phyloP scores from a whole-genome alignment of 1,140 invertebrate genomes.

The Mya arenaria region DNA sequence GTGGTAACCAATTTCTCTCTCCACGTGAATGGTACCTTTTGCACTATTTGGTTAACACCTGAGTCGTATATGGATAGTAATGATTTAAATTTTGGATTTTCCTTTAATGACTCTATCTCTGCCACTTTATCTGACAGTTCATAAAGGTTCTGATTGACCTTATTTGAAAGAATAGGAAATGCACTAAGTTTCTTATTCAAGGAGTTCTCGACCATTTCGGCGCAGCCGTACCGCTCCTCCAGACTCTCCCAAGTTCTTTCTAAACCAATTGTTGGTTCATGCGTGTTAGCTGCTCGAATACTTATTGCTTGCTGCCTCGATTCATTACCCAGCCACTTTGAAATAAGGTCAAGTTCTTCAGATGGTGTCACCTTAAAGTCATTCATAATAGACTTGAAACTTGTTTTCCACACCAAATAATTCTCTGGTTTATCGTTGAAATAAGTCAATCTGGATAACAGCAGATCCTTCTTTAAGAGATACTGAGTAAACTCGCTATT shows the following conservation, averaged over 20 bases:
- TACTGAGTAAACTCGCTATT: not conserved
- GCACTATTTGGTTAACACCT: not conserved
- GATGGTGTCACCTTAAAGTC: constrained; percentile 23
- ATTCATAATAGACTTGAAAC: constrained; percentile 32
- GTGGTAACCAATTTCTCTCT: constrained; percentile 12
- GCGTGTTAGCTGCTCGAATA: not conserved
- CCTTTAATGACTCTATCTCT: not conserved
- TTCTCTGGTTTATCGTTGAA: constrained; percentile 51
- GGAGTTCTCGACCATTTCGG: constrained; percentile 30
- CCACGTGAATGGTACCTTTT: not conserved
- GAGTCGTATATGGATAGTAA: not conserved
- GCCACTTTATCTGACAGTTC: constrained; percentile 24
- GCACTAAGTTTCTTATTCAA: constrained; percentile 8
- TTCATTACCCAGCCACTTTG: constrained; percentile 38
- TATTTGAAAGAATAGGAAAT: constrained; percentile 34
- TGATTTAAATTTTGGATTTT: not conserved
- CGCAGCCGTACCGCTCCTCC: constrained; percentile 30
- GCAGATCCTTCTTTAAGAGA: constrained; percentile 36
- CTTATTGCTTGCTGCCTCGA: constrained; percentile 12
- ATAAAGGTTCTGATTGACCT: constrained; percentile 36
- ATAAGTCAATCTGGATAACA: constrained; percentile 13
- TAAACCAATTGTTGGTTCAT: not conserved
- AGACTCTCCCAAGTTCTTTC: constrained; percentile 22
- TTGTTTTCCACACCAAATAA: constrained; percentile 40
- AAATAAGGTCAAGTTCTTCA: constrained; percentile 55